Evolutionary conservation across 2,113 vertebrate species (phyloP), one percentile per base, ranked within the genome.

Genomic region (Periophthalmus modestus): DNA sequence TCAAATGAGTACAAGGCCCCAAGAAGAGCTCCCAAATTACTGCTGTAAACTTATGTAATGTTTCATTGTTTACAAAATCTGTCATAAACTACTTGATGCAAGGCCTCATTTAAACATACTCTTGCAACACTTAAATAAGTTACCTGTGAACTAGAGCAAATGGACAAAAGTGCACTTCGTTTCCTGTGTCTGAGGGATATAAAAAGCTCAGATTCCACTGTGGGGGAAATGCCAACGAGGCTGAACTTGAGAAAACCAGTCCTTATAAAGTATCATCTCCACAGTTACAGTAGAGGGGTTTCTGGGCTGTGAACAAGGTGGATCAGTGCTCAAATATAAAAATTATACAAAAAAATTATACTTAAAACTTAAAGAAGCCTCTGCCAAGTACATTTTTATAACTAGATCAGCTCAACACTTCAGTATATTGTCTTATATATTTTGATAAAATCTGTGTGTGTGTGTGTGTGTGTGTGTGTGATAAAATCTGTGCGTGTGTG

Each of bases 201-300:
- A 73, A 66, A 71, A 68, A 68, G 50, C 52, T 54, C 2, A 58
- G 67, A 73, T 59, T 61, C 66, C 73, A 55, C 46, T 16, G 55
- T 58, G 36, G 36, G 36, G 28, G 69, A 66, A 50, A 69, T 71
- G 69, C 59, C 66, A 72, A 2, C 0, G 68, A 72, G 46, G 75
- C 71, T 13, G 34, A 54, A 23, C 58, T 43, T 46, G 14, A 66
- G 24, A 65, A 80, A 74, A 68, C 71, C 50, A 59, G 33, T 75
- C 81, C 81, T 78, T 88, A 78, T 86, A 83, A 80, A 84, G 87
- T 62, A 47, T 66, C 7, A 50, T 19, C 46, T 77, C 50, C 33
- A 18, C 28, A 2, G 63, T 36, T 21, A 4, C 36, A 39, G 36
- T 4, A 34, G 28, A 15, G 16, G 14, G 12, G 11, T 1, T 54